phyloP scores from a whole-genome alignment of 1,140 invertebrate species.

The Magallana ariakensis region DNA sequence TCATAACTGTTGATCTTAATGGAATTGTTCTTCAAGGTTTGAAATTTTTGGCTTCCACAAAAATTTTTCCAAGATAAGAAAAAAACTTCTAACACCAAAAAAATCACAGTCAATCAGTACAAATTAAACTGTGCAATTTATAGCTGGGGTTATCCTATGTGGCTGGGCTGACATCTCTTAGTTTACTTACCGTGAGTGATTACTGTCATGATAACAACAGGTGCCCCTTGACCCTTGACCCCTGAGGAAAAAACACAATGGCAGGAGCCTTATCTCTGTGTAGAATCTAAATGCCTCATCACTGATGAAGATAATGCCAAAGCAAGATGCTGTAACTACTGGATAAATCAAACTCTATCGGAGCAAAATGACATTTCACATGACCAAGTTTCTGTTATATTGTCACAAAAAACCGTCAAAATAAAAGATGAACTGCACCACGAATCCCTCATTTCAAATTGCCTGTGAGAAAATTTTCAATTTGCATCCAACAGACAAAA shows the following conservation, averaged over 20 bases:
- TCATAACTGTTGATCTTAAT: conserved; percentile 37
- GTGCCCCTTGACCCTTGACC: conserved; percentile 20
- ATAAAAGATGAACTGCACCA: conserved; percentile 26
- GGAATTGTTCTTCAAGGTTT: conserved; percentile 36
- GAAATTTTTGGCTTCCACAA: conserved; percentile 38
- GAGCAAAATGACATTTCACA: conserved; percentile 32
- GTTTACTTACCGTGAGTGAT: conserved; percentile 29
- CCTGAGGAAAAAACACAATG: conserved; percentile 16
- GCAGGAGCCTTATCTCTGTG: conserved; percentile 5
- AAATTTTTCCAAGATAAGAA: conserved; percentile 12
- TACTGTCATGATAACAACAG: conserved; percentile 34
- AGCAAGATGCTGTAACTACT: conserved; percentile 5
- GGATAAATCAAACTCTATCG: conserved; percentile 35
- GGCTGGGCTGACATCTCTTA: background rate
- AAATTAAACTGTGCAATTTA: conserved; percentile 39
- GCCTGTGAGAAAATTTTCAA: background rate
- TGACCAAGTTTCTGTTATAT: background rate
- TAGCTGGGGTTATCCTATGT: background rate
- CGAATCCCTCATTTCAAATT: background rate
- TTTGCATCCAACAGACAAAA: background rate
- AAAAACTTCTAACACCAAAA: background rate
- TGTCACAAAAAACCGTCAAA: conserved; percentile 20
- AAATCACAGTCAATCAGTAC: conserved; percentile 36
- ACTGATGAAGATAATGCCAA: conserved; percentile 24
- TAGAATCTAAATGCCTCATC: conserved; percentile 26